A percentile compares a stretch with the other conserved stretches of the same genome.
Evolutionary conservation across 2,113 vertebrate genomes (phyloP).

Genomic region (Micronisus gabar): DNA sequence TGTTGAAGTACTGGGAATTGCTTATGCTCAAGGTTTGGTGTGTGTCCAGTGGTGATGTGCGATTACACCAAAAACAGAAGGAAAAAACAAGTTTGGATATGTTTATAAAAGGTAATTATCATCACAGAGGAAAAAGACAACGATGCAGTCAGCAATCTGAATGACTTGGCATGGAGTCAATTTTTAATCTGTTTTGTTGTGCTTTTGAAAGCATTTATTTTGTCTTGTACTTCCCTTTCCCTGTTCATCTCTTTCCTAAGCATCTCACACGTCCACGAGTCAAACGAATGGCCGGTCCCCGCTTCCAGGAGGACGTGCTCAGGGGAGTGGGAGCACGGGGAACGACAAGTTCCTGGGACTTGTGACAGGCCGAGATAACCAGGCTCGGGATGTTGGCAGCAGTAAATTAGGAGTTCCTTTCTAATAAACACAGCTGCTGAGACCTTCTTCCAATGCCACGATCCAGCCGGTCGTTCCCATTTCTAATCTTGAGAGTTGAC

Average conservation of each 20-base stretch:
- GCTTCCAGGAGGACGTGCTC: not conserved
- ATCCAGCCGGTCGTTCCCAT: slow-evolving; percentile 40
- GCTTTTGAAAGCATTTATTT: not conserved
- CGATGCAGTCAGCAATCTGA: slow-evolving; percentile 21
- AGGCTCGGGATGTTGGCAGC: not conserved
- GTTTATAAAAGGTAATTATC: slow-evolving; percentile 39
- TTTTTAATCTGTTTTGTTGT: not conserved
- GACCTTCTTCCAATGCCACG: not conserved
- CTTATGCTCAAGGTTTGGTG: not conserved
- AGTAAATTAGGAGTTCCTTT: not conserved
- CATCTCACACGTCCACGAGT: not conserved
- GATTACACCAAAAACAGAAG: slow-evolving; percentile 20
- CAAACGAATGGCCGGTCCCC: not conserved
- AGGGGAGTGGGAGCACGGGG: not conserved
- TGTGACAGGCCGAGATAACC: not conserved
- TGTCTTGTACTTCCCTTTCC: not conserved
- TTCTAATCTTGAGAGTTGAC: slow-evolving; percentile 55
- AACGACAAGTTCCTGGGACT: not conserved
- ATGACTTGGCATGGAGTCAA: slow-evolving; percentile 17
- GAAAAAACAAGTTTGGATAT: slow-evolving; percentile 51
- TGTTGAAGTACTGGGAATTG: slow-evolving; percentile 2
- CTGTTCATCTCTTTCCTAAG: not conserved
- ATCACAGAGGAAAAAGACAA: not conserved
- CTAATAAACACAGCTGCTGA: slow-evolving; percentile 11
- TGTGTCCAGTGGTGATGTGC: not conserved